Percentiles rank a stretch among this genome's conserved stretches.
phyloP scores from a whole-genome alignment of 2,113 vertebrate genomes.

The Meles meles region DNA sequence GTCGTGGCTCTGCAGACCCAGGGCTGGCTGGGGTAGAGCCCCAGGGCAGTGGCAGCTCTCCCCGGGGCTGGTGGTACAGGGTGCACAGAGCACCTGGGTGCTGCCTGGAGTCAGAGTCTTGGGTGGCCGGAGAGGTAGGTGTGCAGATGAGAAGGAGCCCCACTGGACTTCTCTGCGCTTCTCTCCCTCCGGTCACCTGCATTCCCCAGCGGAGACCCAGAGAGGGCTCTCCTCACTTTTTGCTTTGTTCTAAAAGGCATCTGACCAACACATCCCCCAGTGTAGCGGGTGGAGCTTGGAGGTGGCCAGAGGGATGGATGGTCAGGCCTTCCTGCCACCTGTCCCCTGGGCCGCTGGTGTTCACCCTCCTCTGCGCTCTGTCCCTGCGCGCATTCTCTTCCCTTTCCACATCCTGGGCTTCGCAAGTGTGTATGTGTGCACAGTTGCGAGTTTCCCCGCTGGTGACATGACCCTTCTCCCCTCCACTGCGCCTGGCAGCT shows the following conservation, averaged over 20 bases:
- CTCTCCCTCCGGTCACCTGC: neutral
- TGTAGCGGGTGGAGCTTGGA: neutral
- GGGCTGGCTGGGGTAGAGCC: neutral
- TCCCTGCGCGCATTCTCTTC: fast-evolving
- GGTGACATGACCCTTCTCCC: neutral
- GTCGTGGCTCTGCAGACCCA: neutral
- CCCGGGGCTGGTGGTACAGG: neutral
- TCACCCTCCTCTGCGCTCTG: neutral
- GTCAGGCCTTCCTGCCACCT: neutral
- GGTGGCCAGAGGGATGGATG: fast-evolving
- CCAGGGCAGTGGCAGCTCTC: too few relatives aligned
- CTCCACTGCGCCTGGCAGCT: neutral
- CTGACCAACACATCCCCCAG: neutral
- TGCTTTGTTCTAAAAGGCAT: neutral
- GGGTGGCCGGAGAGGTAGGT: neutral
- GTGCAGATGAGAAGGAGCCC: too few relatives aligned
- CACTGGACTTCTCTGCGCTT: neutral
- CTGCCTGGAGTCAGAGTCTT: neutral
- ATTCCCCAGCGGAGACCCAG: too few relatives aligned
- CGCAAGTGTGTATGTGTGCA: neutral
- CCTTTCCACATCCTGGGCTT: neutral
- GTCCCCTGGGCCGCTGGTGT: neutral
- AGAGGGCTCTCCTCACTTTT: neutral
- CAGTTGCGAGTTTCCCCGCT: too few relatives aligned
- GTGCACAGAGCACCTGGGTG: neutral